phyloP scores from a whole-genome alignment of 2,113 vertebrate genomes.

The Coturnix japonica region DNA sequence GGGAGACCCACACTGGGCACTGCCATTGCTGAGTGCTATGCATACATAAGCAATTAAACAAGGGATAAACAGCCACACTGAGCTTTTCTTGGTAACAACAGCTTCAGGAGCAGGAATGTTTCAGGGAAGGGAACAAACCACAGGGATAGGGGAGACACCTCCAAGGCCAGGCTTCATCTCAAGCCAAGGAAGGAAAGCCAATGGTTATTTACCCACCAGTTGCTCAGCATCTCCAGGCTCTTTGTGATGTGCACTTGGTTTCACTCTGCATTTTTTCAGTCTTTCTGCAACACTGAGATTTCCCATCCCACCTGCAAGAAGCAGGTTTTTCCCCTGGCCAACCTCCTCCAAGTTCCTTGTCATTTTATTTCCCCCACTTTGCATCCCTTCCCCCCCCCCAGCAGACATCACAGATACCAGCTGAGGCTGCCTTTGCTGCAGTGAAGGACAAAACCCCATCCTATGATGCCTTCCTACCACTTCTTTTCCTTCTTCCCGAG shows the following conservation, averaged over 20 bases:
- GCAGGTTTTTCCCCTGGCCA: not conserved
- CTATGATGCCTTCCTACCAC: not conserved
- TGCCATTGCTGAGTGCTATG: accelerated
- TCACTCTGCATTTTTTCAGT: accelerated
- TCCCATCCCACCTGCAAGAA: not conserved
- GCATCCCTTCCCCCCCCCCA: not conserved
- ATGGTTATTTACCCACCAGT: accelerated
- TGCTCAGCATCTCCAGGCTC: accelerated
- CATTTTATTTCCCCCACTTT: not conserved
- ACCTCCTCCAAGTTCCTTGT: not conserved
- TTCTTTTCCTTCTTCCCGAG: too few species aligned
- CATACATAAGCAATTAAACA: not conserved
- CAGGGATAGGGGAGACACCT: accelerated
- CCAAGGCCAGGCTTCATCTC: not conserved
- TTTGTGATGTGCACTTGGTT: accelerated
- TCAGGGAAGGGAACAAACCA: not conserved
- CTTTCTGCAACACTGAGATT: accelerated
- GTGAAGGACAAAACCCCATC: not conserved
- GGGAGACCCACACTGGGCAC: accelerated
- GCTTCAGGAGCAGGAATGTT: not conserved
- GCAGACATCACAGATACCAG: not conserved
- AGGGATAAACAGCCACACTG: not conserved
- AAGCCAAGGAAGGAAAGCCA: not conserved
- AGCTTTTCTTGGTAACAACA: not conserved
- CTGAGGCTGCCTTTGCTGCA: not conserved